phyloP scores from a whole-genome alignment of 2,113 vertebrate species.

The Notarius lentiginosus region DNA sequence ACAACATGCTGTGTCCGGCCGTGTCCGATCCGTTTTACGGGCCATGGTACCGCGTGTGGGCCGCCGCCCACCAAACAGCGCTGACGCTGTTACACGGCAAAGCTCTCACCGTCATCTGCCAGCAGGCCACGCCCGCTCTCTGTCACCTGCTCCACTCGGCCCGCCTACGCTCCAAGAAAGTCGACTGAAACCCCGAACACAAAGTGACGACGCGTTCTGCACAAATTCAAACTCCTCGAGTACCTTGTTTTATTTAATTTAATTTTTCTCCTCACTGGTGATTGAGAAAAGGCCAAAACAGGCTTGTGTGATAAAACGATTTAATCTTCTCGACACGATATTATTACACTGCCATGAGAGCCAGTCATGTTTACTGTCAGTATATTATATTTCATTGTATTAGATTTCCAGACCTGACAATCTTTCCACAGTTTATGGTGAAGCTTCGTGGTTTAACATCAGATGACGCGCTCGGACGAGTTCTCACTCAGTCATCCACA shows the following conservation, averaged over 20 bases:
- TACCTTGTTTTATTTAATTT: constrained; percentile 8
- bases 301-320: neutral
- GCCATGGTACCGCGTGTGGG: constrained; percentile 96
- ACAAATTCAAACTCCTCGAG: neutral
- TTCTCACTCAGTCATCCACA: neutral
- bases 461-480: neutral
- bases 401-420: neutral
- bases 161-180: constrained; percentile 86
- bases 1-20: constrained; percentile 99
- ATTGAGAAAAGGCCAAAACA: neutral
- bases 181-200: constrained; percentile 74
- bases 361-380: neutral
- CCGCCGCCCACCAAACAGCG: constrained; percentile 91
- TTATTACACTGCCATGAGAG: neutral
- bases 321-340: neutral
- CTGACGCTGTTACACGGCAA: constrained; percentile 95
- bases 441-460: neutral
- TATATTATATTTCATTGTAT: neutral
- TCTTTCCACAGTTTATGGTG: neutral
- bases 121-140: constrained; percentile 75
- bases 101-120: constrained; percentile 81
- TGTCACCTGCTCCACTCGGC: constrained; percentile 78
- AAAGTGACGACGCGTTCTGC: neutral
- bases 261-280: constrained; percentile 19
- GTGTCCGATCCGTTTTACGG: constrained; percentile 97